Percentiles rank a stretch among this genome's conserved stretches.
Conservation (phyloP, 2,797 vertebrate genomes). For the Periophthalmus magnuspinnatus region DNA sequence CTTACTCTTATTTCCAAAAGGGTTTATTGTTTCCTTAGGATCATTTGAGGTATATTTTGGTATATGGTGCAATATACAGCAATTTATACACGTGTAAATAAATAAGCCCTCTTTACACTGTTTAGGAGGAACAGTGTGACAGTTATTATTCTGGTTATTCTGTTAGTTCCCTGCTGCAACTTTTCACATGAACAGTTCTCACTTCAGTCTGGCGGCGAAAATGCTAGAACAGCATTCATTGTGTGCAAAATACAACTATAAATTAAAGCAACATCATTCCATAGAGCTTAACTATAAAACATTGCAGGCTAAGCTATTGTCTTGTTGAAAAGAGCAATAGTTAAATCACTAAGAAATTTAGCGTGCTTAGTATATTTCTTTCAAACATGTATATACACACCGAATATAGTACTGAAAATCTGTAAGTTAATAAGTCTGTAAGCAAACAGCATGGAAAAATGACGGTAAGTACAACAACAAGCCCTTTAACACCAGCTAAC, state of each 20-base stretch:
- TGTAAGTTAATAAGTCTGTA: not conserved
- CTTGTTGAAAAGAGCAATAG: not conserved
- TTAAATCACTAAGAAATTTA: not conserved
- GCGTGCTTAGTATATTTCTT: not conserved
- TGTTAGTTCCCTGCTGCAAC: not conserved
- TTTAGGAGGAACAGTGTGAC: too few relatives aligned
- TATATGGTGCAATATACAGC: not conserved
- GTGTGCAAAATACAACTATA: not conserved
- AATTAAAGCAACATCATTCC: not conserved
- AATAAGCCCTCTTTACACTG: not conserved
- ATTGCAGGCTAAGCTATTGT: conserved; percentile 4
- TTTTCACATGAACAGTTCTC: not conserved
- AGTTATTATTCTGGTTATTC: not conserved
- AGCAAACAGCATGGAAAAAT: conserved; percentile 2
- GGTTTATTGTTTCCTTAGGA: not conserved
- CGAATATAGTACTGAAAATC: not conserved
- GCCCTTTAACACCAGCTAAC: conserved; percentile 36
- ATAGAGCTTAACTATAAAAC: not conserved
- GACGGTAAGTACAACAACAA: conserved; percentile 11
- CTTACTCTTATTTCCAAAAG: not conserved
- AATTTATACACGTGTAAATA: not conserved
- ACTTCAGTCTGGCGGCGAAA: not conserved
- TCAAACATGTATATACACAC: not conserved
- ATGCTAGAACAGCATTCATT: not conserved
- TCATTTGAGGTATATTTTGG: not conserved